Evolutionary conservation across 2,797 vertebrate genomes (phyloP), one percentile per base, ranked within the genome.

Genomic region (Lates japonicus): DNA sequence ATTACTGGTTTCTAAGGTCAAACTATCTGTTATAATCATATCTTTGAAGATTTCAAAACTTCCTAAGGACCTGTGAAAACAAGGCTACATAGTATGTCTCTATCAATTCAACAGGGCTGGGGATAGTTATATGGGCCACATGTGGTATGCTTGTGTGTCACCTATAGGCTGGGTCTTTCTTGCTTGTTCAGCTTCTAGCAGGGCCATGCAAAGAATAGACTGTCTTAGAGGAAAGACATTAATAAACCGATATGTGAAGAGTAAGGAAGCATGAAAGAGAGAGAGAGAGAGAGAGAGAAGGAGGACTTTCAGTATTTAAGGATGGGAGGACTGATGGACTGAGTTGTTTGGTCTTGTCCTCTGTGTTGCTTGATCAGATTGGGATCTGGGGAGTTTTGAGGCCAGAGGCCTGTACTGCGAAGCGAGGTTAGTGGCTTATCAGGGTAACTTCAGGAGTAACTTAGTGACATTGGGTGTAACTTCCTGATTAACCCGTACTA

Each of bases 111-210:
- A 31, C 54, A 19, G n/a, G n/a, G 25, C 0, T 37, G 70, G 19
- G 1, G 5, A 12, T 33, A 41, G 33, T 42, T 75, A 39, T 70
- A 0, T 63, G 49, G 64, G 42, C 51, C 65, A 54, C 46, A 19
- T 52, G 46, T 48, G 41, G 19, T 54, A 19, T 41, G 41, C 46
- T 29, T 60, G n/a, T 62, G 64, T 81, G 65, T 67, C 54, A 14
- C 44, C 44, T 59, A n/a, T 64, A 63, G 35, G 33, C 37, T 17
- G 13, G 19, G 37, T 10, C 22, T 63, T 65, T 83, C 25, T 62
- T 67, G 72, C 83, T 79, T 78, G 76, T 78, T 17, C 70, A 67
- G 78, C 70, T 54, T 57, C 1, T 39, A 48, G 48, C 51, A 42
- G 61, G 12, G 66, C 39, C n/a, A 13, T 19, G 63, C 49, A 63